Percentiles rank a stretch among this genome's conserved stretches.
Conservation (phyloP, 2,113 vertebrate species). For the Sceloporus tristichus region DNA sequence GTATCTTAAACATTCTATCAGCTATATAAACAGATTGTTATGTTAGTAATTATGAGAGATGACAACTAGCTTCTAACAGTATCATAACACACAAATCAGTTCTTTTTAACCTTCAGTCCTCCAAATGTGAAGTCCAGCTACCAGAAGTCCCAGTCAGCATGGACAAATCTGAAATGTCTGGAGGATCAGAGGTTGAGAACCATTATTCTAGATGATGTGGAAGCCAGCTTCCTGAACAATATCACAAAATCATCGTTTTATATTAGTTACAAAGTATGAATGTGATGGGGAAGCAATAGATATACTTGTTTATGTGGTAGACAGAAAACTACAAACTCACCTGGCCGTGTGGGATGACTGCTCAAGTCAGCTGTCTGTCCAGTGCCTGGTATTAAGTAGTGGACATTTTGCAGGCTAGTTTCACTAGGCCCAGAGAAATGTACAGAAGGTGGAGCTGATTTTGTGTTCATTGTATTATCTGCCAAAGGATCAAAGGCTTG, state of each 20-base stretch:
- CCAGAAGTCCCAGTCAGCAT: too few species aligned
- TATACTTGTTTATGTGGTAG: neutral
- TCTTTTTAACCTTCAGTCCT: too few species aligned
- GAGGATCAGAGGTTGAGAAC: too few species aligned
- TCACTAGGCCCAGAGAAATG: neutral
- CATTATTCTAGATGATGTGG: neutral
- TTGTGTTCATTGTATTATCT: neutral
- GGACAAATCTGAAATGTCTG: too few species aligned
- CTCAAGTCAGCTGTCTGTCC: slow-evolving; percentile 5
- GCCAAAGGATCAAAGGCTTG: slow-evolving; percentile 29
- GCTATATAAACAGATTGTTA: neutral
- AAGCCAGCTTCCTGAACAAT: neutral
- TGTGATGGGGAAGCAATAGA: neutral
- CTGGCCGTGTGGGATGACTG: slow-evolving; percentile 25
- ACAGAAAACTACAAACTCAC: slow-evolving; percentile 27
- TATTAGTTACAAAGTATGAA: neutral
- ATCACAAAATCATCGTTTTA: neutral
- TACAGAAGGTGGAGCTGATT: neutral
- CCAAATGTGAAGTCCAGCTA: too few species aligned
- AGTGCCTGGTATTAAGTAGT: neutral
- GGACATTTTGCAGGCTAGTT: neutral
- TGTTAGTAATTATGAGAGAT: neutral
- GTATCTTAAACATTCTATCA: slow-evolving; percentile 27
- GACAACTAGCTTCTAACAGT: neutral
- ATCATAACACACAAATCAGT: neutral